A percentile compares a stretch with the other conserved stretches of the same genome.
Conservation (phyloP, 2,113 vertebrate genomes). For the Potamarius usumacintae region DNA sequence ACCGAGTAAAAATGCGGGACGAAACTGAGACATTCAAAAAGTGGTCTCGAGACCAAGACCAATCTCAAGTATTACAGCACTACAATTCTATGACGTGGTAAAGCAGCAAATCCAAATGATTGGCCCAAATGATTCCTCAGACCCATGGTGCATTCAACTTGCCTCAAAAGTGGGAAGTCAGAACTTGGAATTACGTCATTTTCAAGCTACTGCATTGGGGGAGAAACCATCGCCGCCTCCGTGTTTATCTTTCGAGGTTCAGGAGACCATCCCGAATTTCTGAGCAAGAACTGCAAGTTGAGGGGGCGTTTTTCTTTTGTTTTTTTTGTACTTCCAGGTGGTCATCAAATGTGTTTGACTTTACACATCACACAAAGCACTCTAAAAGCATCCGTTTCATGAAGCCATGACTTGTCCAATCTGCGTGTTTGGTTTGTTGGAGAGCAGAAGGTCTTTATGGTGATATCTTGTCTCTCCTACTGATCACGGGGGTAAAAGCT, state of each 20-base stretch:
- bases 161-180: neutral
- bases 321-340: neutral
- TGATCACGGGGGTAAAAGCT: neutral
- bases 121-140: neutral
- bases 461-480: neutral
- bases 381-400: neutral
- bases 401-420: neutral
- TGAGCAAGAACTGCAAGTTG: neutral
- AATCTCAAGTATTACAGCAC: too few species aligned
- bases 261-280: neutral
- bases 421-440: neutral
- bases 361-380: neutral
- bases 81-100: neutral
- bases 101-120: neutral
- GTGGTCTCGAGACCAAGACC: too few species aligned
- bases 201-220: neutral
- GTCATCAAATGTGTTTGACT: too few species aligned
- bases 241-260: neutral
- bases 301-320: neutral
- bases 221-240: neutral
- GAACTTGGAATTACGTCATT: neutral
- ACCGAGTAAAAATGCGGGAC: too few species aligned
- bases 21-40: too few species aligned
- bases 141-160: neutral
- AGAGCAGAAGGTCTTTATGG: neutral